Evolutionary conservation across 30 jellyfish, hydroid and myxozoan species (phyloP).

Genomic region (Hydractinia symbiolongicarpus): DNA sequence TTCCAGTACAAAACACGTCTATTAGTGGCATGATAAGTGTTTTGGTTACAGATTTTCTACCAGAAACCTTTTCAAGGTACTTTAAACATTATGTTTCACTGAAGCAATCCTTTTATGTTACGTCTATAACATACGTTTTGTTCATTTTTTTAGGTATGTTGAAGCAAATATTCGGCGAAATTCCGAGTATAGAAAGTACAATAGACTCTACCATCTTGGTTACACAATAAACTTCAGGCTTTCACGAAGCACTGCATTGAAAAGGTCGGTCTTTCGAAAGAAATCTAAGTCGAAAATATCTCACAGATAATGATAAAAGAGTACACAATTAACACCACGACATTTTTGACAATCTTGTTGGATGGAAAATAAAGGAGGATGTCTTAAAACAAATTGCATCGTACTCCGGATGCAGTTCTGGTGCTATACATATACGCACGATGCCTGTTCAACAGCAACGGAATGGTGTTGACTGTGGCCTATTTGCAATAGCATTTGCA

Average conservation of each 20-base stretch:
- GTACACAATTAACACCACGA: not conserved
- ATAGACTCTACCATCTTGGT: not conserved
- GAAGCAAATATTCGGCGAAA: not conserved
- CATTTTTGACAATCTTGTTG: too few relatives aligned
- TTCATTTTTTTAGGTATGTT: not conserved
- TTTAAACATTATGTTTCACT: not conserved
- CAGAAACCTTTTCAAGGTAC: not conserved
- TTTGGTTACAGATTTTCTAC: not conserved
- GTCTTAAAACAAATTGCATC: too few relatives aligned
- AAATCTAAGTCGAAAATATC: not conserved
- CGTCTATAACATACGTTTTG: not conserved
- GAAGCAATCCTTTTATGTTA: not conserved
- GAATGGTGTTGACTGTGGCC: too few relatives aligned
- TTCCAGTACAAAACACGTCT: not conserved
- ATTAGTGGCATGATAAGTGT: not conserved
- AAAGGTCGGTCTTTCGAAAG: not conserved
- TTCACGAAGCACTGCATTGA: not conserved
- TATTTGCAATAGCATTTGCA: too few relatives aligned
- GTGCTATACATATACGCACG: too few relatives aligned
- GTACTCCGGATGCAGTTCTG: too few relatives aligned
- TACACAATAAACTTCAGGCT: not conserved
- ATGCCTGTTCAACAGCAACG: too few relatives aligned
- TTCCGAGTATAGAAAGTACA: conserved; percentile 6
- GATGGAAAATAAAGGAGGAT: too few relatives aligned
- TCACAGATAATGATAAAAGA: not conserved